Evolutionary conservation across 2,888 invertebrate genomes (phyloP).

Genomic region (Pterobdella sp.): DNA sequence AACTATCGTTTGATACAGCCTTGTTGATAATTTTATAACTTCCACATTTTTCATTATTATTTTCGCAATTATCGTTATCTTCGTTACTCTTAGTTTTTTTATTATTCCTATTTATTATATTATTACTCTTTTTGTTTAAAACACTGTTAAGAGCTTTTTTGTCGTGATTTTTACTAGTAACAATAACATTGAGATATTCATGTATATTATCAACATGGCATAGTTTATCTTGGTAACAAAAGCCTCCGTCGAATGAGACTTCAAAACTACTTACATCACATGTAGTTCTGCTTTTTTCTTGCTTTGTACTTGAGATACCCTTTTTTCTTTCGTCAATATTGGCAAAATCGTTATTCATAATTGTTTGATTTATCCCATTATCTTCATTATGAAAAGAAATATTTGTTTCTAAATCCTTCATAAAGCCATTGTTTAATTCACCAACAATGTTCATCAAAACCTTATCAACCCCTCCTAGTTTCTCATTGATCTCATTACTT

Average conservation of each 20-base stretch:
- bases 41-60: too few species aligned
- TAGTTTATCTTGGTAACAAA: not conserved
- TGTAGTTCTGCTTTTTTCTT: too few species aligned
- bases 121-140: too few species aligned
- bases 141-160: too few species aligned
- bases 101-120: too few species aligned
- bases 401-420: not conserved
- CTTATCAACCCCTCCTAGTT: constrained; percentile 62
- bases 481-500: constrained; percentile 60
- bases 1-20: too few species aligned
- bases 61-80: too few species aligned
- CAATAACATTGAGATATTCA: not conserved
- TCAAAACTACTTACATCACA: not conserved
- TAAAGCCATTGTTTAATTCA: not conserved
- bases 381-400: not conserved
- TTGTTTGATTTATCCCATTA: not conserved
- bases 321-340: not conserved
- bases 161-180: not conserved
- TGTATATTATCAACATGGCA: not conserved
- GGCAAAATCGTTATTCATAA: not conserved
- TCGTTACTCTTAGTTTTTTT: too few species aligned
- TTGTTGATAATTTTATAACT: too few species aligned
- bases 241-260: not conserved
- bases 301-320: too few species aligned
- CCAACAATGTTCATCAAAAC: not conserved